A percentile compares a stretch with the other conserved stretches of the same genome.
Evolutionary conservation across 1,140 invertebrate species (phyloP).

Genomic region (Rhopalosiphum maidis): DNA sequence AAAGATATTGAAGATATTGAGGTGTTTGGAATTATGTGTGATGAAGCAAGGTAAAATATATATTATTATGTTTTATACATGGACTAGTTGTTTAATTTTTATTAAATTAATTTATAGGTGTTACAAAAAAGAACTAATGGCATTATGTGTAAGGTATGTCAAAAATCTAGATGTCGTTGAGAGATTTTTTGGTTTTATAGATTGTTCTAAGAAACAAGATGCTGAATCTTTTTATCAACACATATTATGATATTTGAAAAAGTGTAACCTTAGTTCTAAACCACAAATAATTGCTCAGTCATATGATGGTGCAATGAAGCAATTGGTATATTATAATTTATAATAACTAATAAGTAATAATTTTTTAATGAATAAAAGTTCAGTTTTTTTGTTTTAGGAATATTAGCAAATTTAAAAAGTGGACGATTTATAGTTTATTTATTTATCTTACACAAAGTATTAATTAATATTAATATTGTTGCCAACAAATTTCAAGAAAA

Average conservation of each 20-base stretch:
- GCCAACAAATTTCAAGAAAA: neutral
- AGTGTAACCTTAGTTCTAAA: neutral
- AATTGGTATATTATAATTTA: neutral
- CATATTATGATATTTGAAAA: neutral
- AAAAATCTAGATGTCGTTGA: conserved; percentile 28
- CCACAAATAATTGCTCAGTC: neutral
- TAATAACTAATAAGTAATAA: too few species aligned
- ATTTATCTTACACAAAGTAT: conserved; percentile 38
- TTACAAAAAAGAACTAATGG: conserved; percentile 46
- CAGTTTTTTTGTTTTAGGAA: neutral
- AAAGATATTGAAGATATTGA: neutral
- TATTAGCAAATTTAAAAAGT: conserved; percentile 27
- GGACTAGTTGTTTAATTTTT: neutral
- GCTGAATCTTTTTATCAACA: neutral
- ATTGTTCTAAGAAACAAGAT: conserved; percentile 29
- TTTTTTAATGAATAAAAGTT: neutral
- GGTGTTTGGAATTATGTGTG: neutral
- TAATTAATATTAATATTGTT: conserved; percentile 34
- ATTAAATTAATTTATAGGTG: conserved; percentile 24
- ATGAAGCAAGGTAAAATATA: conserved; percentile 11
- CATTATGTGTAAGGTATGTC: conserved; percentile 15
- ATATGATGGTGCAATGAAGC: conserved; percentile 34
- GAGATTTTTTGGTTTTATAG: conserved; percentile 38
- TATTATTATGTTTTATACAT: neutral
- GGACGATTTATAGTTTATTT: conserved; percentile 34